phyloP scores from a whole-genome alignment of 2,888 invertebrate genomes.

The Petrolisthes cinctipes region DNA sequence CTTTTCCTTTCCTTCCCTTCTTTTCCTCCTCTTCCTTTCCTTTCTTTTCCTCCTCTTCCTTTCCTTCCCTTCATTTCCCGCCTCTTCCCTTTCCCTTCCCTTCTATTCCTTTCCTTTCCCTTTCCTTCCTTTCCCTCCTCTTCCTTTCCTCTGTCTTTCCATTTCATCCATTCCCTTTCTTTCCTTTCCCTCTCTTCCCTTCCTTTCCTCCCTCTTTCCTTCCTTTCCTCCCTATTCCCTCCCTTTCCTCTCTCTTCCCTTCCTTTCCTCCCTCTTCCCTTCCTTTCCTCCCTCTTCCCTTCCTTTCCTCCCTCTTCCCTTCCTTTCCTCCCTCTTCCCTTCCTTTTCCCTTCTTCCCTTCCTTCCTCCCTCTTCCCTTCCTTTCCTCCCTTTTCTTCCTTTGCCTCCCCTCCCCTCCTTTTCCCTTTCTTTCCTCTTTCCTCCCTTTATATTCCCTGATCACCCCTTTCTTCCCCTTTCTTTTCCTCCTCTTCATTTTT shows the following conservation, averaged over 20 bases:
- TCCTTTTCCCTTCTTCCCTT: too few relatives aligned
- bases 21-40: not conserved
- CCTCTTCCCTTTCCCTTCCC: not conserved
- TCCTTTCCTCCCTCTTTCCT: not conserved
- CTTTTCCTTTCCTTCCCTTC: not conserved
- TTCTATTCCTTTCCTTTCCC: not conserved
- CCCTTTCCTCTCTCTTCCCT: not conserved
- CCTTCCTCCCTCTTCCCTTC: too few relatives aligned
- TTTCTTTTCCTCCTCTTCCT: not conserved
- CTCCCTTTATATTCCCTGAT: too few relatives aligned
- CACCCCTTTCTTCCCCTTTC: too few relatives aligned
- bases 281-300: too few relatives aligned
- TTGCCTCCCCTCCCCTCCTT: too few relatives aligned
- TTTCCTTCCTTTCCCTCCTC: not conserved
- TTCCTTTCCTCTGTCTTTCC: not conserved
- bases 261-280: not conserved
- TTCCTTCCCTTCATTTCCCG: not conserved
- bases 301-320: too few relatives aligned
- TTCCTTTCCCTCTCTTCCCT: not conserved
- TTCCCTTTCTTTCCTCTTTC: too few relatives aligned
- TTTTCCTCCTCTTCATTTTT: too few relatives aligned
- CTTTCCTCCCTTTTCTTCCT: too few relatives aligned
- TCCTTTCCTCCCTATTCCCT: not conserved
- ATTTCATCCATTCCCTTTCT: not conserved
- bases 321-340: too few relatives aligned